Percentiles rank a stretch among this genome's conserved stretches.
Conservation (phyloP, 2,113 vertebrate species). For the Zeus faber region DNA sequence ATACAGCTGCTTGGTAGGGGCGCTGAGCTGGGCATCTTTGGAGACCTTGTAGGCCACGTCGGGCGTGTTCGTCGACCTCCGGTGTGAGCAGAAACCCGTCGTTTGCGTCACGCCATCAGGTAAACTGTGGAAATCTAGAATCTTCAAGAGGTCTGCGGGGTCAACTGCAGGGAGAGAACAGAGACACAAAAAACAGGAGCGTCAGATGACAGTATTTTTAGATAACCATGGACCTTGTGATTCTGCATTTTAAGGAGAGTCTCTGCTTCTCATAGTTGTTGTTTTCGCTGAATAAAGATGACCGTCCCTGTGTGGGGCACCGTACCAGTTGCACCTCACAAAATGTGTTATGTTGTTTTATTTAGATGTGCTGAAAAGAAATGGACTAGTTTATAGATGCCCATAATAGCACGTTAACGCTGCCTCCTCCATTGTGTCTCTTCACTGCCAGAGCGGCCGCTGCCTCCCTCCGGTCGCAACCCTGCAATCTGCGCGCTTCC, state of each 20-base stretch:
- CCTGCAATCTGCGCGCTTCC: conserved; percentile 63
- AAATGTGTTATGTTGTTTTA: conserved; percentile 44
- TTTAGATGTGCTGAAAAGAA: conserved; percentile 43
- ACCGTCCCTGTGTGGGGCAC: too few relatives aligned
- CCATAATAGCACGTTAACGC: conserved; percentile 50
- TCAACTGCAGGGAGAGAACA: conserved; percentile 72
- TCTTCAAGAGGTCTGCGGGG: conserved; percentile 93
- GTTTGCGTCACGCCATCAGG: conserved; percentile 91
- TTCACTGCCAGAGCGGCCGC: conserved; percentile 29
- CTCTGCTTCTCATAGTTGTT: too few relatives aligned
- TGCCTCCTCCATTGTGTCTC: conserved; percentile 31
- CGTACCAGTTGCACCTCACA: too few relatives aligned
- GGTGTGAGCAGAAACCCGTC: conserved; percentile 86
- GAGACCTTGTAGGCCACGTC: conserved; percentile 92
- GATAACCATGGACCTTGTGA: neutral
- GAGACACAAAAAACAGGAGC: conserved; percentile 13
- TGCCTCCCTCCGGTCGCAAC: conserved; percentile 48
- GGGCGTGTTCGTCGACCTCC: conserved; percentile 86
- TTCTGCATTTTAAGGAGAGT: neutral
- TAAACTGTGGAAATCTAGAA: conserved; percentile 96
- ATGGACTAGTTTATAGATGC: conserved; percentile 54
- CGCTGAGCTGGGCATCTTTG: conserved; percentile 92
- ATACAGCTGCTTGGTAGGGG: conserved; percentile 92
- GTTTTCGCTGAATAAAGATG: conserved; percentile 43
- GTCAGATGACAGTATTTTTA: conserved; percentile 11